Percentiles rank a stretch among this genome's conserved stretches.
phyloP scores from a whole-genome alignment of 2,888 invertebrate species.

The Tenthredo distinguenda region DNA sequence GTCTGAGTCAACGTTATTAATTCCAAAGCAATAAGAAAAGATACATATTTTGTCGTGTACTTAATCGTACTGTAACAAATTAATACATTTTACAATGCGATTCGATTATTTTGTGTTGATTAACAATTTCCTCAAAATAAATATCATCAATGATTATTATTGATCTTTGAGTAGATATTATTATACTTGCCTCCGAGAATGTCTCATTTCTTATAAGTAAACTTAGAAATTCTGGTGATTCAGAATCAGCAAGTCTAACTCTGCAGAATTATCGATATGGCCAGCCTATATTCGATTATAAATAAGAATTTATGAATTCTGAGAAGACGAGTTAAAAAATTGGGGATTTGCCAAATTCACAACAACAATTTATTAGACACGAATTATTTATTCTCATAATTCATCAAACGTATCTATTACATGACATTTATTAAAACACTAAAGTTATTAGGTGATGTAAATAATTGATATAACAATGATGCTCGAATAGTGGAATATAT shows the following conservation, averaged over 20 bases:
- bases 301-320: not conserved
- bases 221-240: not conserved
- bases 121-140: not conserved
- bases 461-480: slow-evolving; percentile 4
- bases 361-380: not conserved
- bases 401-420: slow-evolving; percentile 25
- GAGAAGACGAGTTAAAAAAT: not conserved
- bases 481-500: slow-evolving; percentile 33
- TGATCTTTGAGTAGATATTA: not conserved
- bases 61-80: not conserved
- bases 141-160: not conserved
- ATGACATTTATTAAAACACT: slow-evolving; percentile 37
- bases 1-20: not conserved
- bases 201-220: no score
- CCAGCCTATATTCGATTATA: not conserved
- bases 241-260: not conserved
- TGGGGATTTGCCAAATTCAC: not conserved
- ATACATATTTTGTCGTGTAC: not conserved
- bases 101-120: not conserved
- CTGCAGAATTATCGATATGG: not conserved
- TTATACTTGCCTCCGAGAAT: no score
- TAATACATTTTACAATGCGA: not conserved
- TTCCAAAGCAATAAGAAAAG: not conserved
- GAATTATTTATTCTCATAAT: slow-evolving; percentile 44
- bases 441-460: slow-evolving; percentile 7